These are phyloP conservation scores for Trichogramma dendrolimi DNA, from an alignment of 2,888 invertebrate species.

Conservation along the genomic window DNA sequence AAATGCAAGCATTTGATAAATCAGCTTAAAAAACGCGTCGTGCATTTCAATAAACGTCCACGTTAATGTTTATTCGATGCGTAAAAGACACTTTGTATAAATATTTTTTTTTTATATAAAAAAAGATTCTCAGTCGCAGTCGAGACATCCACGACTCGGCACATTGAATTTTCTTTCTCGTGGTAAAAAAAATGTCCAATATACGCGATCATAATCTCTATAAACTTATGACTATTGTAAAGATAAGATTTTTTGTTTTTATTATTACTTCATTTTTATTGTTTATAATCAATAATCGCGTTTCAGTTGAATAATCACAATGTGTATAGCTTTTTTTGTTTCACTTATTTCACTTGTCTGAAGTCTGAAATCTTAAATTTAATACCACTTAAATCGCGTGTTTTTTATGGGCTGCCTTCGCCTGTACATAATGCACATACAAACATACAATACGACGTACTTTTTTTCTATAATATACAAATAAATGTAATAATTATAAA, in stretches of 20 bases:
- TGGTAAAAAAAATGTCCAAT: conserved; percentile 9
- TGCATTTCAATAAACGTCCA: conserved; percentile 39
- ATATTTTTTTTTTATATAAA: conserved; percentile 13
- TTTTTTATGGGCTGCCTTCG: conserved; percentile 31
- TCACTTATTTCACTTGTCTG: conserved; percentile 19
- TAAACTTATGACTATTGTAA: conserved; percentile 1
- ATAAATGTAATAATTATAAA: conserved; percentile 34
- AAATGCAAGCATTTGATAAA: conserved; percentile 31
- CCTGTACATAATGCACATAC: conserved; percentile 42
- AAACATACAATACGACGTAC: conserved; percentile 39
- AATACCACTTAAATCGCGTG: conserved; percentile 23
- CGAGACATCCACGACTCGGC: conserved; percentile 22
- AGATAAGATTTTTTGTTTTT: conserved; percentile 13
- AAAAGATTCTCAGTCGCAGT: conserved; percentile 19
- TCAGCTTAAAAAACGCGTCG: conserved; percentile 33
- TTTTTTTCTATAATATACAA: conserved; percentile 43
- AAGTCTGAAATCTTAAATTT: conserved; percentile 20
- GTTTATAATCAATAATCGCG: conserved; percentile 26
- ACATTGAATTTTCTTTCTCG: conserved; percentile 18
- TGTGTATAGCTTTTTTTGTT: conserved; percentile 22
- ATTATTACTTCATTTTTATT: conserved; percentile 22
- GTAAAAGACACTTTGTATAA: conserved; percentile 44
- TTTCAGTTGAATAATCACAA: conserved; percentile 28
- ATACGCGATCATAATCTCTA: not conserved
- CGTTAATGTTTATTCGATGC: conserved; percentile 38